Evolutionary conservation across 2,113 vertebrate genomes (phyloP).

Genomic region (Sapajus apella): DNA sequence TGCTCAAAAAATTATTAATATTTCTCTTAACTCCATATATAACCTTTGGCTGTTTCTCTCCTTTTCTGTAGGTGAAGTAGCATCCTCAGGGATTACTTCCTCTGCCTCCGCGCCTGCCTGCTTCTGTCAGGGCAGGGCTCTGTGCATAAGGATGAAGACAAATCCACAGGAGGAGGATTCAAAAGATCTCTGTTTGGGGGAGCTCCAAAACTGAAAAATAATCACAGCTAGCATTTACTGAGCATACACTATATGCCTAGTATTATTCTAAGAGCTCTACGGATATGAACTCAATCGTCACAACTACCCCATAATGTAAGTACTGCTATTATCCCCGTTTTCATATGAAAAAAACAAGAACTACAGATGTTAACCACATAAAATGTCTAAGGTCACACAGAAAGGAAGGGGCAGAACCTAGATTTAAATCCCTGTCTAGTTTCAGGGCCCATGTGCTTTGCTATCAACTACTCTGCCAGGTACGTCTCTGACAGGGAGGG

Average conservation of each 20-base stretch:
- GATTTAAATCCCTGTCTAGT: not conserved
- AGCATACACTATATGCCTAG: not conserved
- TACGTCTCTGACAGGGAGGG: not conserved
- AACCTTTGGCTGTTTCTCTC: not conserved
- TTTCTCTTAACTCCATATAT: constrained; percentile 45
- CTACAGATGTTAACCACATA: not conserved
- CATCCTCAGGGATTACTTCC: not conserved
- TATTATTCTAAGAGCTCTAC: not conserved
- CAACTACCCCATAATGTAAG: not conserved
- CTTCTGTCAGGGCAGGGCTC: not conserved
- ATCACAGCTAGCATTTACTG: not conserved
- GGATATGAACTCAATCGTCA: not conserved
- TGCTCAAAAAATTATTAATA: constrained; percentile 52
- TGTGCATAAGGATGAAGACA: not conserved
- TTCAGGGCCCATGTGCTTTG: not conserved
- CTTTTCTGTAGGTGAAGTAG: not conserved
- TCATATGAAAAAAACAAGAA: not conserved
- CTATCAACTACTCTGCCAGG: not conserved
- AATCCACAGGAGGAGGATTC: not conserved
- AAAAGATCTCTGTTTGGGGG: not conserved
- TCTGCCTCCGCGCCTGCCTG: not conserved
- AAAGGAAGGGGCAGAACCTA: not conserved
- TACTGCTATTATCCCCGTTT: not conserved
- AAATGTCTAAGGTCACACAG: not conserved
- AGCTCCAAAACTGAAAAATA: not conserved